Evolutionary conservation across 2,113 vertebrate genomes (phyloP).

Genomic region (Parotia lawesii): DNA sequence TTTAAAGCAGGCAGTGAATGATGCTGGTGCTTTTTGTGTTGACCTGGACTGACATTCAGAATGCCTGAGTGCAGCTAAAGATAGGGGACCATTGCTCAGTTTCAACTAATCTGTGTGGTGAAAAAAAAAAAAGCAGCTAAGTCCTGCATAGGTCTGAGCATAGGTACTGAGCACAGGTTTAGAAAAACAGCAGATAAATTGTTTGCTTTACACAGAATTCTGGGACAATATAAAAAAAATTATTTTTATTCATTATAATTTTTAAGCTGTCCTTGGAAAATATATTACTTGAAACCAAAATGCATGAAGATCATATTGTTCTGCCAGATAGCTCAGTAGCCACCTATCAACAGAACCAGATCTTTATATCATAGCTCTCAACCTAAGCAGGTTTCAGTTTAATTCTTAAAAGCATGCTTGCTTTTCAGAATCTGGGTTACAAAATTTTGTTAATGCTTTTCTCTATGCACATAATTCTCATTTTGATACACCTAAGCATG

Average conservation of each 20-base stretch:
- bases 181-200: neutral
- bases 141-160: neutral
- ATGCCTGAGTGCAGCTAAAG: neutral
- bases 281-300: neutral
- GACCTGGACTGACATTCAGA: neutral
- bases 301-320: neutral
- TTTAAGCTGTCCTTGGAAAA: neutral
- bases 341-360: neutral
- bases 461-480: neutral
- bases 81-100: neutral
- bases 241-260: neutral
- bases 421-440: neutral
- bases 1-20: slow-evolving; percentile 3
- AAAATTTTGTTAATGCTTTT: neutral
- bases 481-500: neutral
- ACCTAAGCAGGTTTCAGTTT: neutral
- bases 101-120: neutral
- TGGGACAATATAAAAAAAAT: neutral
- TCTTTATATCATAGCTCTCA: neutral
- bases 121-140: neutral
- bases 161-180: neutral
- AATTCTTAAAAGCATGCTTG: neutral
- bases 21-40: neutral
- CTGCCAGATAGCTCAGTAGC: neutral
- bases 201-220: neutral